Evolutionary conservation across 2,113 vertebrate species (phyloP).

Genomic region (Macaca nemestrina): DNA sequence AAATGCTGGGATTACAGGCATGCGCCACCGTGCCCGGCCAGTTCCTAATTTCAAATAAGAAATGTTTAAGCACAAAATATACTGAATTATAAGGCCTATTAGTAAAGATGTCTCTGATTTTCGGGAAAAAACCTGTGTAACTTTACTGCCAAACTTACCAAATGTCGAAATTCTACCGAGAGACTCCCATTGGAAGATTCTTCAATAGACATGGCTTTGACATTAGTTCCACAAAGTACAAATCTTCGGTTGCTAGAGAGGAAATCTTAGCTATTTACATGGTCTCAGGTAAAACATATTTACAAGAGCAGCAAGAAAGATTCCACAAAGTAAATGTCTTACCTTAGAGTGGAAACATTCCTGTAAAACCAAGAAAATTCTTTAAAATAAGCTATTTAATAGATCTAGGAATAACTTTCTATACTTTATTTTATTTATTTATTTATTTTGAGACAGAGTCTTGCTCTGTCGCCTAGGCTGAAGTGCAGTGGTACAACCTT

Average conservation of each 20-base stretch:
- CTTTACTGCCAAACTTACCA: constrained; percentile 85
- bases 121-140: background rate
- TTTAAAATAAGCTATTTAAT: constrained; percentile 49
- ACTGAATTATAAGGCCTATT: background rate
- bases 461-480: too few species aligned
- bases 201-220: constrained; percentile 98
- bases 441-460: too few species aligned
- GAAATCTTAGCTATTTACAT: constrained; percentile 52
- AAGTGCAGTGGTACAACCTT: too few species aligned
- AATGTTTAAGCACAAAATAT: background rate
- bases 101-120: background rate
- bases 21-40: too few species aligned
- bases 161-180: constrained; percentile 95
- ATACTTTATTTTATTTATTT: background rate
- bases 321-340: constrained; percentile 76
- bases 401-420: background rate
- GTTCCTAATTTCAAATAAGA: background rate
- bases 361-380: constrained; percentile 83
- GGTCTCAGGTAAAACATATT: background rate
- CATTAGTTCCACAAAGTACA: constrained; percentile 94
- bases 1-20: too few species aligned
- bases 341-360: constrained; percentile 96
- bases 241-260: constrained; percentile 92
- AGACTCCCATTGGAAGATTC: constrained; percentile 95
- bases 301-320: background rate